Evolutionary conservation across 1,140 invertebrate genomes (phyloP), one percentile per base, ranked within the genome.

Genomic region (Heliconius nattereri): DNA sequence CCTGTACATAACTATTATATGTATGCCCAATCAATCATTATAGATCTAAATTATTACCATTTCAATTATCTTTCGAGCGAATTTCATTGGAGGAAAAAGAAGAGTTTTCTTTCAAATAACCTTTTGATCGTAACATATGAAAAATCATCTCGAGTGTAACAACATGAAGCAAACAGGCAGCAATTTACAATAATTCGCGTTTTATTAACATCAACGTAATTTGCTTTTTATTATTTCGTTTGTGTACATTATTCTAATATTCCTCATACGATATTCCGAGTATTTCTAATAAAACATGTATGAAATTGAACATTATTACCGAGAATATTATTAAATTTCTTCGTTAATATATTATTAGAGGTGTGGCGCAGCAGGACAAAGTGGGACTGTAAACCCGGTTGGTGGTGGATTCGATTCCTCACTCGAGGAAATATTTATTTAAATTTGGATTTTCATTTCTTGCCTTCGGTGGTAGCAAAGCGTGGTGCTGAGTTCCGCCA

Each of bases 171-270:
- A 66, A 29, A 66, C 26, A 66, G 13, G 26, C 23, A 66, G 29
- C 26, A 66, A 29, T 29, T 66, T 66, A 66, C 11, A 66, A 66
- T 66, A 29, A 66, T 66, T 66, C 60, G 11, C 60, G 13, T 66
- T 66, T 26, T 66, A 66, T 66, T 66, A 66, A 66, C 60, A 66
- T 29, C 11, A 66, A 66, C 60, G 60, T 66, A 66, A 66, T 66
- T 66, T 66, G 11, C 60, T 66, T 66, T 66, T 66, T 66, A 66
- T 66, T 26, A 66, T 66, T 66, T 29, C 60, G 9, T 66, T 60
- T n/a, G 23, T 66, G 60, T 66, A 66, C 60, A 66, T 66, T 66
- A 26, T 66, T 66, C 23, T 66, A 29, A 66, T 66, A 29, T 66
- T 66, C 29, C 60, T 16, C 26, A 66, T 66, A 66, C 23, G 60